Evolutionary conservation across 2,888 invertebrate genomes (phyloP).

Genomic region (Coecobrya sp.): DNA sequence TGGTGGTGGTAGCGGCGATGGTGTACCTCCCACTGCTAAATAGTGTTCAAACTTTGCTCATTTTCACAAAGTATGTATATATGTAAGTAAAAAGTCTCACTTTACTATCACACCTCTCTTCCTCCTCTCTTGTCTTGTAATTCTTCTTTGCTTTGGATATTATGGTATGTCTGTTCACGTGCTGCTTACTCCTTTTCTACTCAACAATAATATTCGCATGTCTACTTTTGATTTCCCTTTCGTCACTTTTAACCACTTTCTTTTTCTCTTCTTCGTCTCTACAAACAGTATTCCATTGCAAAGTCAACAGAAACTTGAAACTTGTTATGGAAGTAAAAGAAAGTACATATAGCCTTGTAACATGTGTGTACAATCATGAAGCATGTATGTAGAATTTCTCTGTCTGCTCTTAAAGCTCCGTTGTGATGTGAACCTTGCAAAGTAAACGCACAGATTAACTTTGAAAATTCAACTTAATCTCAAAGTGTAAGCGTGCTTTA

Average conservation of each 20-base stretch:
- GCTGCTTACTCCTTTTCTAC: neutral
- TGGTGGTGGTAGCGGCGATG: neutral
- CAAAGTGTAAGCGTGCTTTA: slow-evolving; percentile 23
- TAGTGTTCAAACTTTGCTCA: slow-evolving; percentile 57
- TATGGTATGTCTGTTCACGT: neutral
- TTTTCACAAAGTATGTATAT: slow-evolving; percentile 30
- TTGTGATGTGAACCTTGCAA: neutral
- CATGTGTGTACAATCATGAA: neutral
- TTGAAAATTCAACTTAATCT: slow-evolving; percentile 63
- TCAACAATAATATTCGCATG: slow-evolving; percentile 26
- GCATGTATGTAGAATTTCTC: neutral
- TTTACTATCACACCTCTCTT: neutral
- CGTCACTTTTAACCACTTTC: slow-evolving; percentile 22
- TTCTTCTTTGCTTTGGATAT: neutral
- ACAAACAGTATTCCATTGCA: slow-evolving; percentile 58
- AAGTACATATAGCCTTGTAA: neutral
- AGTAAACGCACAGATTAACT: slow-evolving; percentile 58
- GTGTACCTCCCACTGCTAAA: slow-evolving; percentile 41
- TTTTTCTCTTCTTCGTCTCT: slow-evolving; percentile 20
- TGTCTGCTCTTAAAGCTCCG: neutral
- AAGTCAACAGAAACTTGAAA: slow-evolving; percentile 74
- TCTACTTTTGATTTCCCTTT: slow-evolving; percentile 32
- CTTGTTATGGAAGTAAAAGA: slow-evolving; percentile 44
- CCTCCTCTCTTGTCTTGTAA: neutral
- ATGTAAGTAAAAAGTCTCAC: neutral